Evolutionary conservation across 2,797 vertebrate genomes (phyloP).

Genomic region (Pangasius macronema): DNA sequence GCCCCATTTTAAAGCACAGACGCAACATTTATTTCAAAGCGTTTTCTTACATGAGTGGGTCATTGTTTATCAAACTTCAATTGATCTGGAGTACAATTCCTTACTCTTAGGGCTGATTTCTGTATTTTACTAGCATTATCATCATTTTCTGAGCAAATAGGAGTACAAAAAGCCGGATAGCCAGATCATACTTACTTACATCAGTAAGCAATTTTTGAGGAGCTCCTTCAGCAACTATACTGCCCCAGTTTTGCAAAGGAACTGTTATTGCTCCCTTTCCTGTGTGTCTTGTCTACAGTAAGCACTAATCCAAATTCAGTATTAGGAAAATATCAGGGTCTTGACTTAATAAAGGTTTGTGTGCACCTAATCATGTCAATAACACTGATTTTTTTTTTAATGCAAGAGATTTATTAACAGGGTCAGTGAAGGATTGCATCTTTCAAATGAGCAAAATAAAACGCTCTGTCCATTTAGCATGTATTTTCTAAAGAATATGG

Average conservation of each 20-base stretch:
- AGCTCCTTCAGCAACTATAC: background rate
- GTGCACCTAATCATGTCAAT: background rate
- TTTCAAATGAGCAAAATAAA: background rate
- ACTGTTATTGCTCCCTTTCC: background rate
- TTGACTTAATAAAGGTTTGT: background rate
- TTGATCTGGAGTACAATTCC: background rate
- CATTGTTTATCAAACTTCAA: background rate
- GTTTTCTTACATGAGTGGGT: background rate
- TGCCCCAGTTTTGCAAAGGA: background rate
- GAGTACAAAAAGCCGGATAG: background rate
- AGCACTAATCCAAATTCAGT: background rate
- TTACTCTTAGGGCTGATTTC: background rate
- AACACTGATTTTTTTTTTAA: background rate
- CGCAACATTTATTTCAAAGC: slow-evolving; percentile 10
- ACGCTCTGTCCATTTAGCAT: background rate
- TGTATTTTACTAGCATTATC: background rate
- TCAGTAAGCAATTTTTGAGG: background rate
- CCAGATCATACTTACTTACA: background rate
- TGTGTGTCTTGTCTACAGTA: background rate
- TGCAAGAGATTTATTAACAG: background rate
- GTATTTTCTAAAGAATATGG: background rate
- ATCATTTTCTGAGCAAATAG: background rate
- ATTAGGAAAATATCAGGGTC: background rate
- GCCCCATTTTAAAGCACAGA: slow-evolving; percentile 44
- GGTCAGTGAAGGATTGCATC: background rate